Conservation (phyloP, 2,888 invertebrate genomes). For the Deilephila elpenor region DNA sequence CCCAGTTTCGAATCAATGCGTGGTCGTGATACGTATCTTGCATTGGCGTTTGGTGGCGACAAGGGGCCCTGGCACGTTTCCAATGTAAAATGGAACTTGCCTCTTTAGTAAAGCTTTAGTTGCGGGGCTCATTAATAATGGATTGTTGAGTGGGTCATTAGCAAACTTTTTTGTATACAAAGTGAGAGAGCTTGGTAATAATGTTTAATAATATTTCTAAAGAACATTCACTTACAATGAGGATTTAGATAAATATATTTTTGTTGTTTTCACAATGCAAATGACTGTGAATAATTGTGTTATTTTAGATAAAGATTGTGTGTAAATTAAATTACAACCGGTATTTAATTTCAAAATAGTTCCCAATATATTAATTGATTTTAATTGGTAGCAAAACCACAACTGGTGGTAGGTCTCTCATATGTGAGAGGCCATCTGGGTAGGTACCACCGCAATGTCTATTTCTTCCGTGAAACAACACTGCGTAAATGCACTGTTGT, state of each 20-base stretch:
- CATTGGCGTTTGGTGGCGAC: constrained; percentile 54
- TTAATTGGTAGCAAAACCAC: too few species aligned
- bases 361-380: too few species aligned
- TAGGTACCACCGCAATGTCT: too few species aligned
- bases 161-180: constrained; percentile 38
- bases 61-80: constrained; percentile 68
- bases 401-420: too few species aligned
- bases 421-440: too few species aligned
- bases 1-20: constrained; percentile 30
- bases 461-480: too few species aligned
- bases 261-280: background rate
- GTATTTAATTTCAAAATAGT: too few species aligned
- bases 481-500: too few species aligned
- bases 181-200: constrained; percentile 2
- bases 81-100: constrained; percentile 72
- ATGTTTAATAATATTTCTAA: constrained; percentile 17
- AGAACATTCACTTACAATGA: background rate
- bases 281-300: background rate
- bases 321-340: background rate
- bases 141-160: constrained; percentile 54
- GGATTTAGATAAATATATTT: background rate
- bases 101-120: constrained; percentile 61
- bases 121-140: constrained; percentile 70
- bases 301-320: background rate
- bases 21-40: constrained; percentile 30